These are phyloP conservation scores for Rhinogobius similis DNA, from an alignment of 2,113 vertebrate species.

Conservation along the genomic window DNA sequence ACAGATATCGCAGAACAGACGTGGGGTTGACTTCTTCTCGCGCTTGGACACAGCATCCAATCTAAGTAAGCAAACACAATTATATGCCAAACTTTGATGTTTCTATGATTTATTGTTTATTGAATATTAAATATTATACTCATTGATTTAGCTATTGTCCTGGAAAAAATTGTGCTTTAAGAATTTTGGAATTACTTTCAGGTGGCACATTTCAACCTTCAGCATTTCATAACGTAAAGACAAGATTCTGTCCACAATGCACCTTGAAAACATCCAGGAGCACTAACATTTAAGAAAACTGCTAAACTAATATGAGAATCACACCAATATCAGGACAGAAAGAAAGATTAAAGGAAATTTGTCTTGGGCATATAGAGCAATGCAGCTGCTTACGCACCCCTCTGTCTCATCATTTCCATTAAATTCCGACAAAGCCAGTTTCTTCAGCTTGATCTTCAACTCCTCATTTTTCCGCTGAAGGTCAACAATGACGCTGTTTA, in stretches of 20 bases:
- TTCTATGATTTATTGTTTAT: not conserved
- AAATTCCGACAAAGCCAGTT: conserved; percentile 89
- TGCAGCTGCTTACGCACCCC: conserved; percentile 70
- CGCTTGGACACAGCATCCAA: conserved; percentile 61
- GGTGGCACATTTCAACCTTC: too few species aligned
- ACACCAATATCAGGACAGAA: not conserved
- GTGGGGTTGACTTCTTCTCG: conserved; percentile 85
- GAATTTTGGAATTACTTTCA: too few species aligned
- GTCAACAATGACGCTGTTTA: conserved; percentile 95
- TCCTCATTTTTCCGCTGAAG: conserved; percentile 93
- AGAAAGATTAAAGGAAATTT: too few species aligned
- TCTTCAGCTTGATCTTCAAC: conserved; percentile 89
- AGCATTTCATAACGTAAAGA: too few species aligned
- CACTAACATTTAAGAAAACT: not conserved
- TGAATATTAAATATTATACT: not conserved
- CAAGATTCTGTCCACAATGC: not conserved
- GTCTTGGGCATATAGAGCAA: too few species aligned
- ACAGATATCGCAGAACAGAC: conserved; percentile 97
- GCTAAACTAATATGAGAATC: not conserved
- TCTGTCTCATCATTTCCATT: conserved; percentile 87
- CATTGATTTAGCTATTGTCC: not conserved
- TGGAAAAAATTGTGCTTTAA: not conserved
- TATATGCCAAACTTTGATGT: not conserved
- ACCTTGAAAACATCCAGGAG: not conserved
- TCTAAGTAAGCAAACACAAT: not conserved